Conservation (phyloP, 2,888 invertebrate genomes). For the Polietes domitor region DNA sequence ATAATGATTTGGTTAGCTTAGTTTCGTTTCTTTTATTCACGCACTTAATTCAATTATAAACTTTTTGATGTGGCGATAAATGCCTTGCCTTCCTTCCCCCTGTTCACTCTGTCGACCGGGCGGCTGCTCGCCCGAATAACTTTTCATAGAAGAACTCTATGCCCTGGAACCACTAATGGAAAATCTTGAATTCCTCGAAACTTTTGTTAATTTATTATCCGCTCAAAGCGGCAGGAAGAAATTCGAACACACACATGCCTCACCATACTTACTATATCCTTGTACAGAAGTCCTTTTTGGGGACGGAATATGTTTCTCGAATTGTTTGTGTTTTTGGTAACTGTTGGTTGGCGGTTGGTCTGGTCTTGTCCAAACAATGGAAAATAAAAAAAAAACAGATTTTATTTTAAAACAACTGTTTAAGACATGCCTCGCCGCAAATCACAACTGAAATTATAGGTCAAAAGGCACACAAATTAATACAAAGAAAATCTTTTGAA, state of each 20-base stretch:
- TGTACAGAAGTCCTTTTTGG: not conserved
- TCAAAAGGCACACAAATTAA: not conserved
- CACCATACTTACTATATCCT: no score
- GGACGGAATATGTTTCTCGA: not conserved
- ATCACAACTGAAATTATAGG: not conserved
- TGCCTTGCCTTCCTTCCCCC: not conserved
- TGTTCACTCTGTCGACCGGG: not conserved
- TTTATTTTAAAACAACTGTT: conserved; percentile 10
- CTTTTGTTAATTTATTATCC: conserved; percentile 24
- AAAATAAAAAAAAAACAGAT: not conserved
- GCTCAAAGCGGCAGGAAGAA: not conserved
- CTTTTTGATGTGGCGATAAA: not conserved
- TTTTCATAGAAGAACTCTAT: not conserved
- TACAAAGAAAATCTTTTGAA: not conserved
- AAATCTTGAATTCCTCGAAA: conserved; percentile 4
- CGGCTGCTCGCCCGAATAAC: no score
- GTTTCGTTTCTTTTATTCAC: not conserved
- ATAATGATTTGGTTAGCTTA: no score
- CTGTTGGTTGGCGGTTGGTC: no score
- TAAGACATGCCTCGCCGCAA: not conserved
- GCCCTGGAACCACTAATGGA: not conserved
- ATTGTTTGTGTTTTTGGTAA: no score
- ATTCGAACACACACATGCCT: no score
- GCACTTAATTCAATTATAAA: conserved; percentile 3
- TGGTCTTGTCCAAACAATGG: not conserved